Evolutionary conservation across 2,113 vertebrate genomes (phyloP), one percentile per base, ranked within the genome.

Genomic region (Gymnogyps californianus): DNA sequence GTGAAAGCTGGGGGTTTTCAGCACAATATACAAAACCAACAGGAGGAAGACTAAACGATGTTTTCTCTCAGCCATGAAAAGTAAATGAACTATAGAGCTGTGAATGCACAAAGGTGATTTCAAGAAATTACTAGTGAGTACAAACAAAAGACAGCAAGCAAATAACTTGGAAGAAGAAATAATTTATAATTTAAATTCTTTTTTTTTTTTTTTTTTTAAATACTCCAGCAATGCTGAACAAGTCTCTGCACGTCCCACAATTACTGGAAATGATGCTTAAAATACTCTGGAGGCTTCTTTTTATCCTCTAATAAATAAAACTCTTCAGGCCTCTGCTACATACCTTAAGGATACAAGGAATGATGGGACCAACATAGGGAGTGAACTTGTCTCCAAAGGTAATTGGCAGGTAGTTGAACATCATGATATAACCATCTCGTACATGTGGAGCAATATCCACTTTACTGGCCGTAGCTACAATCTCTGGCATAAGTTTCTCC

Each of bases 381-480:
- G 99, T 99, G 84, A 99, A 99, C 89, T 98, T 99, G 87, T 99
- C 99, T 92, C 99, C 99, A 70, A 99, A 99, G 72, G 99, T 99
- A 91, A 99, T 99, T 4, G 99, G 99, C 93, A 99, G 97, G 96
- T 99, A 99, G 98, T 99, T 99, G 97, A 99, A 99, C 99, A 99
- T 99, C 99, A 99, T 99, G 91, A 99, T 99, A 95, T 99, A 99
- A 81, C 99, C 99, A n/a, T 99, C 99, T 77, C 99, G 99, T 87
- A 99, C 99, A 1, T 99, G 99, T 38, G 99, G 99, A 9, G 99
- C 99, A 13, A 99, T 99, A 97, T 99, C 99, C 85, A 99, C 97
- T 97, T 99, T 99, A 97, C 99, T 99, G 94, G 99, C 99, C 14
- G 99, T 99, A 31, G 99, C 99, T 71, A 99, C 99, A 25, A 99